phyloP scores from a whole-genome alignment of 2,888 invertebrate genomes.

The Taenaris catops region DNA sequence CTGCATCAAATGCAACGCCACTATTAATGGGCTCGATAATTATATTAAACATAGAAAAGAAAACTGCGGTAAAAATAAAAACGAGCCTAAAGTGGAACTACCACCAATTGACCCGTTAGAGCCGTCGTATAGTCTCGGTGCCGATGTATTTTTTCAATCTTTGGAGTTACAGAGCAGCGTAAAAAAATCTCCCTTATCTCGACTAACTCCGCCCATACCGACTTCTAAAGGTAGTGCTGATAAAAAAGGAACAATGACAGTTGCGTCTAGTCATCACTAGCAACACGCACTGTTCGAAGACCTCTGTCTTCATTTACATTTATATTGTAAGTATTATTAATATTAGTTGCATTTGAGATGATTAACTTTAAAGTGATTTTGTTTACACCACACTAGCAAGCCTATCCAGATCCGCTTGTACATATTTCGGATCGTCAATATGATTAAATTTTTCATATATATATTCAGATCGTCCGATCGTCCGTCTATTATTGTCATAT shows the following conservation, averaged over 20 bases:
- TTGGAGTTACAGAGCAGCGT: slow-evolving; percentile 88
- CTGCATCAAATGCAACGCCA: slow-evolving; percentile 92
- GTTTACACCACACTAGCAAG: too few relatives aligned
- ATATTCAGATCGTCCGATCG: too few relatives aligned
- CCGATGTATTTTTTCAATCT: slow-evolving; percentile 93
- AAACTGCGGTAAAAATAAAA: slow-evolving; percentile 77
- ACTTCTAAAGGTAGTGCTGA: slow-evolving; percentile 49
- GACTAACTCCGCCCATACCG: slow-evolving; percentile 66
- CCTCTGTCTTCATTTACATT: too few relatives aligned
- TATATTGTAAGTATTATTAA: too few relatives aligned
- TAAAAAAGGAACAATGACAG: slow-evolving; percentile 41
- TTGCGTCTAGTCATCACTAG: too few relatives aligned
- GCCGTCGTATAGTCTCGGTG: slow-evolving; percentile 82
- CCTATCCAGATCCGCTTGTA: too few relatives aligned
- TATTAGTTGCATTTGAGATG: too few relatives aligned
- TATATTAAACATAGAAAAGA: slow-evolving; percentile 91
- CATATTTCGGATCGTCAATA: too few relatives aligned
- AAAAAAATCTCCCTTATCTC: slow-evolving; percentile 76
- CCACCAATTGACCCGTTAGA: slow-evolving; percentile 58
- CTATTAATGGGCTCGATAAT: slow-evolving; percentile 91
- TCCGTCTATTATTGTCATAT: too few relatives aligned
- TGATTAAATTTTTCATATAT: too few relatives aligned
- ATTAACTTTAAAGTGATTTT: too few relatives aligned
- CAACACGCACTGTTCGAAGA: too few relatives aligned
- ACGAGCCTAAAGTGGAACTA: slow-evolving; percentile 43